Conservation (phyloP, 2,888 invertebrate genomes). For the Cerceris rybyensis region DNA sequence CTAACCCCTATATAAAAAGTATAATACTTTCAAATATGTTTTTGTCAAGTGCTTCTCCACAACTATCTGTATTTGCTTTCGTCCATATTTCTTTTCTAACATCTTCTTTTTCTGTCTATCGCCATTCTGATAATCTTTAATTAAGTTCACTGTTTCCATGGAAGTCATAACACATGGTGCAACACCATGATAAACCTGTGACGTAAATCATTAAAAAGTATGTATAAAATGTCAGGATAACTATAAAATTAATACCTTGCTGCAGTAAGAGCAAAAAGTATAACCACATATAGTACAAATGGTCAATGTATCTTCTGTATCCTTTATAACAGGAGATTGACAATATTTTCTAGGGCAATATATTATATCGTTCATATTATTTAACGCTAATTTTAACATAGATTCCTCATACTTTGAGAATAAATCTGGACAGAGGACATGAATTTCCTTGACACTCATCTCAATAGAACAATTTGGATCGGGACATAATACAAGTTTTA, state of each 20-base stretch:
- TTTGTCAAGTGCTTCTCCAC: slow-evolving; percentile 64
- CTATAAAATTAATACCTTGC: slow-evolving; percentile 62
- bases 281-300: slow-evolving; percentile 67
- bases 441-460: slow-evolving; percentile 51
- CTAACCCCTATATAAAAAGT: not conserved
- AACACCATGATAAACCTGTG: slow-evolving; percentile 71
- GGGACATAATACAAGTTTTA: slow-evolving; percentile 62
- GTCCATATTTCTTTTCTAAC: slow-evolving; percentile 67
- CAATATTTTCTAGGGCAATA: slow-evolving; percentile 69
- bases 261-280: slow-evolving; percentile 71
- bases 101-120: slow-evolving; percentile 40
- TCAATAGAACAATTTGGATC: slow-evolving; percentile 51
- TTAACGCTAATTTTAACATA: slow-evolving; percentile 56
- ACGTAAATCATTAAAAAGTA: not conserved
- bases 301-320: slow-evolving; percentile 63
- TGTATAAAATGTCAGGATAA: not conserved
- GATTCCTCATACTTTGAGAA: slow-evolving; percentile 65
- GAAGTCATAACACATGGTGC: slow-evolving; percentile 61
- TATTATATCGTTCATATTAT: slow-evolving; percentile 65
- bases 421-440: slow-evolving; percentile 59
- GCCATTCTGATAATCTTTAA: slow-evolving; percentile 62
- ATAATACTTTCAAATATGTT: slow-evolving; percentile 67
- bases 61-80: slow-evolving; percentile 66
- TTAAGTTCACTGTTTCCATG: slow-evolving; percentile 48
- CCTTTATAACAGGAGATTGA: slow-evolving; percentile 61